Base-by-base conservation (phyloP, 1,140 invertebrate species). In the Drosophila murphyi region DNA sequence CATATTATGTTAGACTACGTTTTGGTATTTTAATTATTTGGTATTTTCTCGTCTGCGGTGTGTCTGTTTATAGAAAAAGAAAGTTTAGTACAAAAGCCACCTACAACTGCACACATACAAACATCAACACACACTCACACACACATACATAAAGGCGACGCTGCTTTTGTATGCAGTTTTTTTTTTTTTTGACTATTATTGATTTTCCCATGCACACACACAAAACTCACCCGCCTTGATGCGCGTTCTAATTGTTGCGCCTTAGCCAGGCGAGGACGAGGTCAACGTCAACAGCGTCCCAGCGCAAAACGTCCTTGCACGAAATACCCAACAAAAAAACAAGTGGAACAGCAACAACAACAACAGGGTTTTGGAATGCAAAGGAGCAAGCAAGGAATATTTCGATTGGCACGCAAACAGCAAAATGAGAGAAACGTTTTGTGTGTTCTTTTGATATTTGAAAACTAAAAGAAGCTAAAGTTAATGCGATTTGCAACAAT, bases 81-180 rank as follows among this genome's bases (percentile, higher is more conserved):
- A 88, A 88, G 83, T 88, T 88, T 78, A 89, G 85, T 88, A 88
- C 76, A 60, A 75, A 76, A 71, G 72, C 83, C 67, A 72, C 76
- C 60, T 65, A 63, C 57, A 59, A 41, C 56, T 45, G 62, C 68
- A 63, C 73, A 69, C 65, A 48, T 54, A 54, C 78, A 73, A 43
- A 41, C 41, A 50, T 37, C 54, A 43, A 70, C 43, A 4, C 55
- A 70, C 32, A 41, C 51, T 34, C 70, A 64, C 50, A 54, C 56
- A 68, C 62, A 60, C 35, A 51, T 29, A 60, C 52, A 59, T 37
- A 63, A 51, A 57, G 12, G 32, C 37, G 60, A 52, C 8, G 35
- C 55, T 60, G 39, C 34, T 48, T 61, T 61, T 70, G 10, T 47
- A 68, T 68, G 68, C 69, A 72, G 43, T 76, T 71, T 31, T 51